Evolutionary conservation across 1,140 invertebrate species (phyloP).

Genomic region (Hypsibius dujardini): DNA sequence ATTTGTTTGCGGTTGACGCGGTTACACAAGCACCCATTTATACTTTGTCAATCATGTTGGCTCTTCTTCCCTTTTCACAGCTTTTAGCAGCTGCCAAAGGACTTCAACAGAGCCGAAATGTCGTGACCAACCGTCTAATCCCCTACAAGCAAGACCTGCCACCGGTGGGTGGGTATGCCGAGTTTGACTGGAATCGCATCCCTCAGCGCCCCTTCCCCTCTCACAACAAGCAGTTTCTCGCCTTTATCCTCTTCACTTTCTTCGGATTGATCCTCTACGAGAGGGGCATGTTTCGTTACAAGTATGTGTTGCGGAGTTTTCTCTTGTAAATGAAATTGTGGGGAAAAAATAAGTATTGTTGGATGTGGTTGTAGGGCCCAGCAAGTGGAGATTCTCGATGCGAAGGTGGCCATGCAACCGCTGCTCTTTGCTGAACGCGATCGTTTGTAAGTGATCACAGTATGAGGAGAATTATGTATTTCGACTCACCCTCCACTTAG

Average conservation of each 20-base stretch:
- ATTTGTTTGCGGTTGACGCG: no score
- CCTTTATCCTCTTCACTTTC: conserved; percentile 15
- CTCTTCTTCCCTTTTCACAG: no score
- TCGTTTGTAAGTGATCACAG: conserved; percentile 40
- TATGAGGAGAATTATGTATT: no score
- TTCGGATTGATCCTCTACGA: conserved; percentile 28
- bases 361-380: conserved; percentile 29
- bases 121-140: no score
- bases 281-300: conserved; percentile 22
- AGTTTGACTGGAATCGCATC: conserved; percentile 50
- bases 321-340: no score
- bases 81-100: no score
- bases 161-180: conserved; percentile 58
- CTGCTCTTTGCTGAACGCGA: conserved; percentile 61
- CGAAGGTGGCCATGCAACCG: conserved; percentile 51
- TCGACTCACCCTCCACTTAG: no score
- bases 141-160: conserved; percentile 55
- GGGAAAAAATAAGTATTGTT: no score
- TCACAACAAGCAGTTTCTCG: conserved; percentile 35
- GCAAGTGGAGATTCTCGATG: conserved; percentile 52
- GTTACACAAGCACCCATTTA: no score
- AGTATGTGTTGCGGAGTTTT: conserved; percentile 24
- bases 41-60: no score
- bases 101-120: no score
- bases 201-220: conserved; percentile 46